A percentile compares a stretch with the other conserved stretches of the same genome.
These are phyloP conservation scores for Pyrgus malvae DNA, from an alignment of 2,888 invertebrate species.

Conservation along the genomic window DNA sequence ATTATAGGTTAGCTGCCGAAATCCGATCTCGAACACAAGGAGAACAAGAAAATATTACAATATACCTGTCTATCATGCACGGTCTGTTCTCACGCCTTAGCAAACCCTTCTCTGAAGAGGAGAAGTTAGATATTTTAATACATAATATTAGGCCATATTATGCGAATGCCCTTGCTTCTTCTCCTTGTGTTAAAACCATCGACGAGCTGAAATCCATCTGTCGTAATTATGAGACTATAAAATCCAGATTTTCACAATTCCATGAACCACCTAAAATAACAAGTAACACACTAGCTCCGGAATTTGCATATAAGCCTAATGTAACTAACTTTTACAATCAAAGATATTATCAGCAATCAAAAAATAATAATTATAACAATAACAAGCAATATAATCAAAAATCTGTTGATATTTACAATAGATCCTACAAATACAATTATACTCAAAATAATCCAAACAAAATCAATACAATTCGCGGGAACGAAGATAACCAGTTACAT, in stretches of 20 bases:
- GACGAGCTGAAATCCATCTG: too few relatives aligned
- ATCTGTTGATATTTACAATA: not conserved
- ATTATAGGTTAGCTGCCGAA: slow-evolving; percentile 1
- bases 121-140: slow-evolving; percentile 28
- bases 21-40: slow-evolving; percentile 12
- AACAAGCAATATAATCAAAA: not conserved
- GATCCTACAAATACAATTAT: not conserved
- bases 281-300: too few relatives aligned
- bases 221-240: slow-evolving; percentile 29
- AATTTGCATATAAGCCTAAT: slow-evolving; percentile 26
- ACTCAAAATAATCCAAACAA: too few relatives aligned
- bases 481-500: too few relatives aligned
- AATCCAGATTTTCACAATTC: too few relatives aligned
- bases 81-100: slow-evolving; percentile 30
- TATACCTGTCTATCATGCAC: slow-evolving; percentile 16
- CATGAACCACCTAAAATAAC: too few relatives aligned
- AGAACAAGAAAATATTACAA: slow-evolving; percentile 3
- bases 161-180: too few relatives aligned
- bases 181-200: too few relatives aligned
- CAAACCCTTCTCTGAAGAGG: slow-evolving; percentile 24
- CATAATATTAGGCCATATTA: too few relatives aligned
- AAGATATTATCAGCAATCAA: not conserved
- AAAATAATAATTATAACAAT: not conserved
- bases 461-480: too few relatives aligned
- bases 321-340: not conserved